phyloP scores from a whole-genome alignment of 2,113 vertebrate species.

The Pyrgilauda ruficollis region DNA sequence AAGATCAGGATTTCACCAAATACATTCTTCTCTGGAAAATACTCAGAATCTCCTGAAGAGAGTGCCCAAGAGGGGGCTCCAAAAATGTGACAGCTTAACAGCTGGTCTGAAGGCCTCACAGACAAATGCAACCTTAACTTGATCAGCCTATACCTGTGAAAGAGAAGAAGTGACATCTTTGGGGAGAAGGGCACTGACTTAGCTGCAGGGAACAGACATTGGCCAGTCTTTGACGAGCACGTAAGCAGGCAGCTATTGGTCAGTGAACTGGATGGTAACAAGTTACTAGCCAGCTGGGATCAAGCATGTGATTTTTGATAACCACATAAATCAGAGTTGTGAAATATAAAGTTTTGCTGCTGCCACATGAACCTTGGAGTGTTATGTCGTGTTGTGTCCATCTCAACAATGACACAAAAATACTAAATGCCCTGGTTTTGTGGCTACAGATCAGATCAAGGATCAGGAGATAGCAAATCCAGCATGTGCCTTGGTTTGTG shows the following conservation, averaged over 20 bases:
- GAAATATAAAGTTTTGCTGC: background rate
- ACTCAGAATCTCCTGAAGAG: background rate
- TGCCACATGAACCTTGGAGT: background rate
- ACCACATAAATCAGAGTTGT: background rate
- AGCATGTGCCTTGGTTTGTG: background rate
- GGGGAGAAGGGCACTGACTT: background rate
- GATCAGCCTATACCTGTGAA: background rate
- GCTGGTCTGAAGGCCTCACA: background rate
- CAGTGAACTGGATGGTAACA: background rate
- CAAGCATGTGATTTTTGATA: background rate
- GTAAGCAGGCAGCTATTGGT: background rate
- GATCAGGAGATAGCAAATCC: background rate
- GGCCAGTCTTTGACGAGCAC: no score
- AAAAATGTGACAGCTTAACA: background rate
- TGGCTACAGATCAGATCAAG: background rate
- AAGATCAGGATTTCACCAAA: background rate
- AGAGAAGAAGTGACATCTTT: background rate
- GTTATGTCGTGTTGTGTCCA: background rate
- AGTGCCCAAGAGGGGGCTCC: background rate
- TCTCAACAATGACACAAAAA: background rate
- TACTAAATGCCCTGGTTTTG: background rate
- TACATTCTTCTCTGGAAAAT: background rate
- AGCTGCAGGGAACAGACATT: background rate
- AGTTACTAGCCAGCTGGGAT: background rate
- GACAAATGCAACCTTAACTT: background rate